Evolutionary conservation across 2,113 vertebrate species (phyloP).

Genomic region (Sylvietta virens): DNA sequence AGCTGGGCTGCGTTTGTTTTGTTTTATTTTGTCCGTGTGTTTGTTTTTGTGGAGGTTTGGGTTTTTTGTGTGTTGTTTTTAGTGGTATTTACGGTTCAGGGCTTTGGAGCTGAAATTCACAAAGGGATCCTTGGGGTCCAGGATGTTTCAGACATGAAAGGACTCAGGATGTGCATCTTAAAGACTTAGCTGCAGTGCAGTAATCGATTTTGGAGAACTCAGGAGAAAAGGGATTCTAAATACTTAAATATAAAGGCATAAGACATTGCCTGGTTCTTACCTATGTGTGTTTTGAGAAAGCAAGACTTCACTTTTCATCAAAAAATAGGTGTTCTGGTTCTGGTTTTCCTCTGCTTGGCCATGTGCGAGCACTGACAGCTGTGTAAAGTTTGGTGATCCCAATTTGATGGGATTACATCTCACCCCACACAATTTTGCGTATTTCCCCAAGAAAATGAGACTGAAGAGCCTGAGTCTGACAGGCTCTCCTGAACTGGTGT

Average conservation of each 20-base stretch:
- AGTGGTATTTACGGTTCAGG: accelerated
- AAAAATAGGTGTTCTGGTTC: not conserved
- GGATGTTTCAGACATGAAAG: not conserved
- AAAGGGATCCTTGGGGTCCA: accelerated
- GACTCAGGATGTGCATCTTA: accelerated
- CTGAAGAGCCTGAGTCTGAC: not conserved
- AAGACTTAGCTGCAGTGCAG: too few species aligned
- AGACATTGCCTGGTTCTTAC: not conserved
- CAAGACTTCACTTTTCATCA: accelerated
- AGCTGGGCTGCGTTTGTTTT: not conserved
- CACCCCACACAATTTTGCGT: accelerated
- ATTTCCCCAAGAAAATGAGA: not conserved
- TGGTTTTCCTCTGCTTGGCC: not conserved
- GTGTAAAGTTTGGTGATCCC: accelerated
- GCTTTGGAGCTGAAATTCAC: not conserved
- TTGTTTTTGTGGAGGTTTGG: not conserved
- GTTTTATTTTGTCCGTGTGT: not conserved
- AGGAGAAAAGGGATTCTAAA: not conserved
- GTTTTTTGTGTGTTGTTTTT: accelerated
- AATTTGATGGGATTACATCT: accelerated
- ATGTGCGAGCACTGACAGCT: accelerated
- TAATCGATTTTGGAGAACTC: not conserved
- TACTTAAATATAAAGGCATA: not conserved
- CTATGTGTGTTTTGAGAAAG: not conserved
- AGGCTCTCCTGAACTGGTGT: not conserved